phyloP scores from a whole-genome alignment of 64 coral and sea anemone genomes.

The Actinia equina region DNA sequence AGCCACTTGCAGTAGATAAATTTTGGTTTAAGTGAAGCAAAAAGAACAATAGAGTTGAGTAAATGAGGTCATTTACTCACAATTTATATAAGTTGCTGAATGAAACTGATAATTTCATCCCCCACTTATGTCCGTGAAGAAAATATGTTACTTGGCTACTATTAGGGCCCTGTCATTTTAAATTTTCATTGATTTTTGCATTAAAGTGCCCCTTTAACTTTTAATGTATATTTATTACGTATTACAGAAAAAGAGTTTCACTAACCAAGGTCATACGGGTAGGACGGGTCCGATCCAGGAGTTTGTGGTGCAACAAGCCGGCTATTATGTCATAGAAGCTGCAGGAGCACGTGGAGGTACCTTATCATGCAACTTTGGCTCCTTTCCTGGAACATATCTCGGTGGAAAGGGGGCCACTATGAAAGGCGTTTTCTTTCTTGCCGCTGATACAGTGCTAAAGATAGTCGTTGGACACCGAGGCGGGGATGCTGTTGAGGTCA shows the following conservation, averaged over 20 bases:
- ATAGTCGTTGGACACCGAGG: conserved; percentile 47
- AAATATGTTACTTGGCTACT: no score
- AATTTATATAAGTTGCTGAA: no score
- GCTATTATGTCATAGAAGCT: conserved; percentile 20
- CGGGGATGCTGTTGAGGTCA: conserved; percentile 56
- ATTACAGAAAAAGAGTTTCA: background rate
- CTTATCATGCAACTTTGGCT: background rate
- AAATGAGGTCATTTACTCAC: no score
- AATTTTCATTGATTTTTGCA: no score
- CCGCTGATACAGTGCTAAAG: conserved; percentile 32
- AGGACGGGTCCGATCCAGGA: conserved; percentile 8
- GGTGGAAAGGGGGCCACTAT: conserved; percentile 51
- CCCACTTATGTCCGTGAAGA: no score
- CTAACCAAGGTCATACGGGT: background rate
- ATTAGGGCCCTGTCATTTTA: no score
- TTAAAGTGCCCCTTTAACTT: no score
- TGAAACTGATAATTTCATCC: no score
- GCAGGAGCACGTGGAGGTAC: conserved; percentile 25
- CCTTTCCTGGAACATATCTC: conserved; percentile 17
- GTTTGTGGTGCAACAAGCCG: background rate
- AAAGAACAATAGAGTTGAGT: no score
- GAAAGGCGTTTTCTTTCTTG: conserved; percentile 28
- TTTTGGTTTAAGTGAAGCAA: no score
- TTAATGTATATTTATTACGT: background rate
- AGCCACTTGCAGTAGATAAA: no score